These are phyloP conservation scores for Microplitis manilae DNA, from an alignment of 2,888 invertebrate genomes.

Conservation along the genomic window DNA sequence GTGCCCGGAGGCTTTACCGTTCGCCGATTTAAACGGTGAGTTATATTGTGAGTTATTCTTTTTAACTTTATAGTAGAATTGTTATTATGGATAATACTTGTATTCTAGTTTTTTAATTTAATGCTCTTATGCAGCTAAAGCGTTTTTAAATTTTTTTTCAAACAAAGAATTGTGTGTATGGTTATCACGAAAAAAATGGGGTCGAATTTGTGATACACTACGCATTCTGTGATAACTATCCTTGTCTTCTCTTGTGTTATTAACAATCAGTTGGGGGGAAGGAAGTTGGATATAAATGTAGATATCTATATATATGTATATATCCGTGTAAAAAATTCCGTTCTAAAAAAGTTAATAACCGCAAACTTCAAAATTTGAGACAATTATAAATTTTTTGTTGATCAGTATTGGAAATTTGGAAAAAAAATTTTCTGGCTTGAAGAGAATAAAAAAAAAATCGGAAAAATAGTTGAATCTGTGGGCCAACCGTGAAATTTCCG, in stretches of 20 bases:
- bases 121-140: not conserved
- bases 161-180: not conserved
- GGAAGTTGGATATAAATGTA: not conserved
- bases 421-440: too few relatives aligned
- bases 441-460: too few relatives aligned
- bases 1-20: conserved; percentile 33
- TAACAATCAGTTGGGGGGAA: not conserved
- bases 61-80: conserved; percentile 1
- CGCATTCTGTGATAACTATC: not conserved
- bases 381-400: too few relatives aligned
- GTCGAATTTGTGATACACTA: not conserved
- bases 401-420: too few relatives aligned
- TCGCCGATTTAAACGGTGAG: conserved; percentile 37
- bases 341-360: too few relatives aligned
- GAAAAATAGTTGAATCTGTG: too few relatives aligned
- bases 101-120: not conserved
- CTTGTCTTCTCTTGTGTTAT: not conserved
- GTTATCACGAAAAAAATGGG: not conserved
- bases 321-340: not conserved
- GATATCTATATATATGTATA: not conserved
- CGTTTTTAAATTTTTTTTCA: not conserved
- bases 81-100: not conserved
- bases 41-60: conserved; percentile 4
- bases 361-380: too few relatives aligned
- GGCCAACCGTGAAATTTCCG: too few relatives aligned